Conservation (phyloP, 2,888 invertebrate genomes). For the Leptinotarsa tumamoca region DNA sequence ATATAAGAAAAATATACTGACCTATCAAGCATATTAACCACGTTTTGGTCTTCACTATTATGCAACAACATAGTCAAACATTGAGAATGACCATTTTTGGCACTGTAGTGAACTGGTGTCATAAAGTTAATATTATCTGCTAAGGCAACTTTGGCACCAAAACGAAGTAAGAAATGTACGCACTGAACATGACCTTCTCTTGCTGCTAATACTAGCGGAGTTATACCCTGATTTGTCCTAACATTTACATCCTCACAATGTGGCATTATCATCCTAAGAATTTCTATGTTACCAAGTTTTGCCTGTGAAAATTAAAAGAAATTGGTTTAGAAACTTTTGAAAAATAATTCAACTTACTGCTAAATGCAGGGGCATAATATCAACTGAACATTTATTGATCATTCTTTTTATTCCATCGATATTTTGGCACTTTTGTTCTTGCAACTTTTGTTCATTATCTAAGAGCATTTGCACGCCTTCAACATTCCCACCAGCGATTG, state of each 20-base stretch:
- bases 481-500: constrained; percentile 72
- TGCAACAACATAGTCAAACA: constrained; percentile 70
- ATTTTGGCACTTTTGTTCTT: constrained; percentile 43
- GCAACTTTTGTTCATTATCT: constrained; percentile 59
- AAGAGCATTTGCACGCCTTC: constrained; percentile 66
- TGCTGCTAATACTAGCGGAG: constrained; percentile 72
- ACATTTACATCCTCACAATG: constrained; percentile 71
- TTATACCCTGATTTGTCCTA: constrained; percentile 68
- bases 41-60: constrained; percentile 65
- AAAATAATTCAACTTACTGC: constrained; percentile 63
- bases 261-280: constrained; percentile 69
- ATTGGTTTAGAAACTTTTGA: not conserved
- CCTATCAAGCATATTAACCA: constrained; percentile 66
- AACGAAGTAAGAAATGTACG: constrained; percentile 70
- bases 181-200: constrained; percentile 70
- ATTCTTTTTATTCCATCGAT: constrained; percentile 33
- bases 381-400: constrained; percentile 53
- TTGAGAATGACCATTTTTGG: constrained; percentile 69
- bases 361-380: constrained; percentile 71
- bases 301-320: constrained; percentile 60
- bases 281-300: constrained; percentile 71
- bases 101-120: constrained; percentile 63
- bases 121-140: constrained; percentile 62
- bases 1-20: constrained; percentile 41
- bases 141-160: constrained; percentile 70